Percentiles rank a stretch among this genome's conserved stretches.
Evolutionary conservation across 2,113 vertebrate genomes (phyloP).

Genomic region (Numida meleagris): DNA sequence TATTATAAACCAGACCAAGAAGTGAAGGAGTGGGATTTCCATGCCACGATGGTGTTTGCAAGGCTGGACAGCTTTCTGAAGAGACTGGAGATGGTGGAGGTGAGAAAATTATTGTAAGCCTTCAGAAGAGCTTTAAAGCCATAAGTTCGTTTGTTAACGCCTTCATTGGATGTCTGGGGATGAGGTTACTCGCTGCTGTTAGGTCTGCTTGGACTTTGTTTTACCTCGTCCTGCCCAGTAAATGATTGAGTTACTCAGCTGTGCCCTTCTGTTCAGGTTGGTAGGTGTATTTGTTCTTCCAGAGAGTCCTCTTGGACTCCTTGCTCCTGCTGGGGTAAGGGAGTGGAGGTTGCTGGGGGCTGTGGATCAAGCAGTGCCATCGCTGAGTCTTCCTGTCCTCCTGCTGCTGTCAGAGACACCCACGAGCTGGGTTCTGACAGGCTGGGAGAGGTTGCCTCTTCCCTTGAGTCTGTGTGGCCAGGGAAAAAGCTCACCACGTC

Average conservation of each 20-base stretch:
- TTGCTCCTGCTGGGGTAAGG: not conserved
- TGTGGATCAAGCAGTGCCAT: not conserved
- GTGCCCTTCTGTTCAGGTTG: not conserved
- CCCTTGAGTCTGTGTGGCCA: not conserved
- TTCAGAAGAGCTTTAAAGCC: not conserved
- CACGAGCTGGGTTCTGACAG: not conserved
- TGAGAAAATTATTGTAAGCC: constrained; percentile 51
- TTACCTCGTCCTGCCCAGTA: not conserved
- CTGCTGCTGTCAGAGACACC: not conserved
- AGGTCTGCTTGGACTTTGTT: not conserved
- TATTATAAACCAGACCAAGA: constrained; percentile 78
- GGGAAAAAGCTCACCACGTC: not conserved
- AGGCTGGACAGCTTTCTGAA: constrained; percentile 82
- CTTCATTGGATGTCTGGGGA: not conserved
- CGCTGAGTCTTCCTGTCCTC: not conserved
- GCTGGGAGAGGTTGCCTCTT: not conserved
- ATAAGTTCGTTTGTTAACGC: not conserved
- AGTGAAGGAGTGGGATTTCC: constrained; percentile 86
- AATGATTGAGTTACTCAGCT: fast-evolving
- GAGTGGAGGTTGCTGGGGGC: not conserved
- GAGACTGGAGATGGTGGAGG: constrained; percentile 80
- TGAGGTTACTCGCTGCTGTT: fast-evolving
- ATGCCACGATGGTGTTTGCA: constrained; percentile 79
- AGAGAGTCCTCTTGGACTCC: not conserved
- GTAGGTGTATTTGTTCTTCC: not conserved